Evolutionary conservation across 2,113 vertebrate genomes (phyloP).

Genomic region (Nibea coibor): DNA sequence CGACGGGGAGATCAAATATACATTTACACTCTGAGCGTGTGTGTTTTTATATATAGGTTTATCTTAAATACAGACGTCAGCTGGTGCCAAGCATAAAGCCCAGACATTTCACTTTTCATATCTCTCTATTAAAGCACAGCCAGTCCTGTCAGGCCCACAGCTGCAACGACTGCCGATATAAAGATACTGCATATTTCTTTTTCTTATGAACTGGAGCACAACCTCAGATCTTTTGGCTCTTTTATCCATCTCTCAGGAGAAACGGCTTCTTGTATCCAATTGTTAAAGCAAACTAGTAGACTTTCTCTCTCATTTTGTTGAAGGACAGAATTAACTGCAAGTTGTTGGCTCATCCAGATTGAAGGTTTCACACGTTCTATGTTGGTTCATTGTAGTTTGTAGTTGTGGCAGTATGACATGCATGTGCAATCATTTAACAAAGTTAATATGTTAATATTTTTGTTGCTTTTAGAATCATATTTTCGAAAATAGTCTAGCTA

Average conservation of each 20-base stretch:
- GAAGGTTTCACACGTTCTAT: neutral
- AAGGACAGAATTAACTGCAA: neutral
- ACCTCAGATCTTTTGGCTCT: constrained; percentile 22
- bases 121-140: neutral
- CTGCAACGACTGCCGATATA: neutral
- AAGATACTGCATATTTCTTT: neutral
- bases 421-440: too few species aligned
- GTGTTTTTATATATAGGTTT: neutral
- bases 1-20: too few species aligned
- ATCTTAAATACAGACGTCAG: neutral
- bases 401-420: too few species aligned
- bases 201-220: neutral
- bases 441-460: too few species aligned
- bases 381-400: too few species aligned
- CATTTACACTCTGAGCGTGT: neutral
- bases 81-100: neutral
- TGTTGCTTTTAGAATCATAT: neutral
- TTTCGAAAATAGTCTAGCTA: neutral
- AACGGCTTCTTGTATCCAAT: neutral
- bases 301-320: neutral
- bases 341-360: neutral
- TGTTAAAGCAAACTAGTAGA: neutral
- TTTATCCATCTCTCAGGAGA: constrained; percentile 10
- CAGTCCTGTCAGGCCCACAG: neutral
- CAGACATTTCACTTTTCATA: neutral